A percentile compares a stretch with the other conserved stretches of the same genome.
Evolutionary conservation across 2,797 vertebrate genomes (phyloP).

Genomic region (Gymnothorax javanicus): DNA sequence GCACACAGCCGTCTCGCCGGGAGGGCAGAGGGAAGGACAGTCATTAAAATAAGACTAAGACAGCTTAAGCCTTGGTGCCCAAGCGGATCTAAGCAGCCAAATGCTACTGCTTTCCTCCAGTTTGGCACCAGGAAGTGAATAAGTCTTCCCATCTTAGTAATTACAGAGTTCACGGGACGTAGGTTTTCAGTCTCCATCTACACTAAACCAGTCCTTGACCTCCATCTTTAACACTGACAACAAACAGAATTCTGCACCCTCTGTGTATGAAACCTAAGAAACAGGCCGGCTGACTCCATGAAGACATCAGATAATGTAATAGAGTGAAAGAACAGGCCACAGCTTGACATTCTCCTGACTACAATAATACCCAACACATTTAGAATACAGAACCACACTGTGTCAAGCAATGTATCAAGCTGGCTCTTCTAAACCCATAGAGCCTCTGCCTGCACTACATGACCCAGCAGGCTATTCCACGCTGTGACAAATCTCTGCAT

Average conservation of each 20-base stretch:
- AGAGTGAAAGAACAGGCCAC: no score
- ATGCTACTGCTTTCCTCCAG: background rate
- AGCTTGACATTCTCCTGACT: no score
- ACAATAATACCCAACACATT: no score
- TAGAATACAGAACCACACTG: no score
- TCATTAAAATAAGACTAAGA: background rate
- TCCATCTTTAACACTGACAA: background rate
- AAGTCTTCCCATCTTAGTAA: background rate
- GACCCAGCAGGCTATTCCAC: no score
- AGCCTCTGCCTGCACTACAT: no score
- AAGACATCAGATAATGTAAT: no score
- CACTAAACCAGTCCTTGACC: background rate
- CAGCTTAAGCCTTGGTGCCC: background rate
- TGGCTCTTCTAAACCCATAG: no score
- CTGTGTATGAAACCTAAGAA: no score
- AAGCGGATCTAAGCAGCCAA: background rate
- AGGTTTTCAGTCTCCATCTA: background rate
- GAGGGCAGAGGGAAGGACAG: background rate
- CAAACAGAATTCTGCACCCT: background rate
- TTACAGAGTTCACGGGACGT: background rate
- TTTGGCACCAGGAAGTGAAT: background rate
- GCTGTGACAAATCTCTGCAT: no score
- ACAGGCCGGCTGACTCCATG: no score
- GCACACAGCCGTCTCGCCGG: background rate
- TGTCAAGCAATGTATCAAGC: no score